These are phyloP conservation scores for Cotesia vestalis DNA, from an alignment of 1,140 invertebrate genomes.

Conservation along the genomic window DNA sequence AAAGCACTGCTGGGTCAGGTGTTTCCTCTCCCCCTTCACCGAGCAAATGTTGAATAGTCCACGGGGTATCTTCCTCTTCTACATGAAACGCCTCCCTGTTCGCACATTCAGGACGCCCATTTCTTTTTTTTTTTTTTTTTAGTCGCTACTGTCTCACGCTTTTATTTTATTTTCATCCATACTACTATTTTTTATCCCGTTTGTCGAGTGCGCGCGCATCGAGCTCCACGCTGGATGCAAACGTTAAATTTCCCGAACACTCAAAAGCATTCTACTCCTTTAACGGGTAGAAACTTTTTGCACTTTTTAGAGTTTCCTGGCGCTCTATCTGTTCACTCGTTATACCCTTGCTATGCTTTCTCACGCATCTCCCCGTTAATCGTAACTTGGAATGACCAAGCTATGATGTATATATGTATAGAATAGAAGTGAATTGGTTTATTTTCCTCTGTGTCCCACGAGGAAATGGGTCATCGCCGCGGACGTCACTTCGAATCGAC, in stretches of 20 bases:
- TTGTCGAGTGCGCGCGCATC: slow-evolving; percentile 12
- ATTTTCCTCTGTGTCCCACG: slow-evolving; percentile 14
- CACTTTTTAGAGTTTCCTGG: neutral
- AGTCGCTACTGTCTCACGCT: neutral
- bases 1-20: slow-evolving; percentile 38
- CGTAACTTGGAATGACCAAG: neutral
- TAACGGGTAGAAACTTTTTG: neutral
- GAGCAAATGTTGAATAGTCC: slow-evolving; percentile 36
- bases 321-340: neutral
- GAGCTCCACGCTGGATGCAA: neutral
- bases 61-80: slow-evolving; percentile 25
- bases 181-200: neutral
- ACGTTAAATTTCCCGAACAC: slow-evolving; percentile 23
- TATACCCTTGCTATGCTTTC: neutral
- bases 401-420: neutral
- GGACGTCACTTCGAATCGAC: slow-evolving; percentile 23
- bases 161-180: slow-evolving; percentile 13
- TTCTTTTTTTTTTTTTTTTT: slow-evolving; percentile 24
- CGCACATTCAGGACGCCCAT: slow-evolving; percentile 23
- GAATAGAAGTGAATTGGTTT: slow-evolving; percentile 18
- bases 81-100: slow-evolving; percentile 17
- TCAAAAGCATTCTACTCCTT: slow-evolving; percentile 12
- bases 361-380: neutral
- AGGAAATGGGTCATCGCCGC: slow-evolving; percentile 22
- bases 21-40: slow-evolving; percentile 27